Percentiles rank a stretch among this genome's conserved stretches.
Evolutionary conservation across 2,797 vertebrate species (phyloP).

Genomic region (Semaprochilodus insignis): DNA sequence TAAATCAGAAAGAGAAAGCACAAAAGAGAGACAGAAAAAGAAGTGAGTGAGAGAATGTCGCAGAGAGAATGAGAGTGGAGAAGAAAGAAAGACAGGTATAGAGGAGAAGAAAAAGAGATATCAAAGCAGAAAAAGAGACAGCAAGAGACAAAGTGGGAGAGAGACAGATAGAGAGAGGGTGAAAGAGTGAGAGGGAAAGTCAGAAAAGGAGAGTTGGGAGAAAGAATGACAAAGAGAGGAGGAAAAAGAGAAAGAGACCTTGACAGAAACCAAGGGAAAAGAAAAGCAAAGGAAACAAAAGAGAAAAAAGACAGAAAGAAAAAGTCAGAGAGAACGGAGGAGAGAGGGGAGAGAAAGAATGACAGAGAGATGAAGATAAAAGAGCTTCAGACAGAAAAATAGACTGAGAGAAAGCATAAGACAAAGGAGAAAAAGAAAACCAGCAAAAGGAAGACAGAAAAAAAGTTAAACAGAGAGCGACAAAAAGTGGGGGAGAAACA

Average conservation of each 20-base stretch:
- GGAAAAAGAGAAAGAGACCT: conserved; percentile 11
- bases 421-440: background rate
- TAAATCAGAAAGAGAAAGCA: too few relatives aligned
- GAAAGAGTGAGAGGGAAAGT: background rate
- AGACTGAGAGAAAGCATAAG: background rate
- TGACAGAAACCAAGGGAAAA: too few relatives aligned
- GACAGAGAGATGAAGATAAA: background rate
- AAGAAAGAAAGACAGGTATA: background rate
- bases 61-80: too few relatives aligned
- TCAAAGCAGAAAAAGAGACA: too few relatives aligned
- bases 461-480: background rate
- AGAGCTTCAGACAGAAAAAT: background rate
- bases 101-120: background rate
- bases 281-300: too few relatives aligned
- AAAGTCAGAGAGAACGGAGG: background rate
- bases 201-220: background rate
- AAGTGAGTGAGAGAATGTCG: too few relatives aligned
- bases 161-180: background rate
- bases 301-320: background rate
- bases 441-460: background rate
- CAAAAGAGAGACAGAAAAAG: too few relatives aligned
- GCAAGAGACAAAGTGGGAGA: too few relatives aligned
- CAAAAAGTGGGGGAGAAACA: too few relatives aligned
- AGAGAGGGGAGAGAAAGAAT: background rate
- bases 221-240: background rate